These are phyloP conservation scores for Cheilosia vernalis DNA, from an alignment of 2,888 invertebrate species.

Conservation along the genomic window DNA sequence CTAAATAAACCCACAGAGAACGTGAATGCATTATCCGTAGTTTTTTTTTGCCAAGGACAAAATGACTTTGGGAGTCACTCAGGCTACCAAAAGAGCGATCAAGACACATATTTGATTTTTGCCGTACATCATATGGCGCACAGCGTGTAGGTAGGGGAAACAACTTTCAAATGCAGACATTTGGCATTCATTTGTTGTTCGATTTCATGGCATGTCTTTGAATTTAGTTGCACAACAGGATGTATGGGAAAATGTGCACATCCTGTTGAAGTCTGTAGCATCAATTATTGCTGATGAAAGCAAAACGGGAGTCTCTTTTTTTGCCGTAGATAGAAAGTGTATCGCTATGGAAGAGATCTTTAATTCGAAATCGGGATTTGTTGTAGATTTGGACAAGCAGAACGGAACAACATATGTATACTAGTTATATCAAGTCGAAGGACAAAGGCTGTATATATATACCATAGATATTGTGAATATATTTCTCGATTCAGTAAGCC, in stretches of 20 bases:
- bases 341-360: slow-evolving; percentile 12
- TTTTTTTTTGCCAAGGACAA: slow-evolving; percentile 5
- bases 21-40: slow-evolving; percentile 9
- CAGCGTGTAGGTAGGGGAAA: background rate
- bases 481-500: too few species aligned
- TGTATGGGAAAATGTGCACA: slow-evolving; percentile 22
- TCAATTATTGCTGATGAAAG: slow-evolving; percentile 9
- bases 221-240: slow-evolving; percentile 17
- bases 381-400: background rate
- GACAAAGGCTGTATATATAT: too few species aligned
- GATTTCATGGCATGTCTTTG: background rate
- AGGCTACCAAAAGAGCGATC: slow-evolving; percentile 25
- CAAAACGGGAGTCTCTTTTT: slow-evolving; percentile 3
- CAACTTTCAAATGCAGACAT: slow-evolving; percentile 61
- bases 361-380: slow-evolving; percentile 12
- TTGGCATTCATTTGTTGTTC: slow-evolving; percentile 52
- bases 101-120: slow-evolving; percentile 38
- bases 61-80: slow-evolving; percentile 2
- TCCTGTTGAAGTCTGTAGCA: slow-evolving; percentile 17
- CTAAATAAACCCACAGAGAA: slow-evolving; percentile 32
- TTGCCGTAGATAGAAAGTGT: too few species aligned
- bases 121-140: background rate
- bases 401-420: background rate
- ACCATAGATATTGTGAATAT: slow-evolving; percentile 18
- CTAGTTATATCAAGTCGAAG: slow-evolving; percentile 5